These are phyloP conservation scores for Gryllus longicercus DNA, from an alignment of 2,888 invertebrate species.

Conservation along the genomic window DNA sequence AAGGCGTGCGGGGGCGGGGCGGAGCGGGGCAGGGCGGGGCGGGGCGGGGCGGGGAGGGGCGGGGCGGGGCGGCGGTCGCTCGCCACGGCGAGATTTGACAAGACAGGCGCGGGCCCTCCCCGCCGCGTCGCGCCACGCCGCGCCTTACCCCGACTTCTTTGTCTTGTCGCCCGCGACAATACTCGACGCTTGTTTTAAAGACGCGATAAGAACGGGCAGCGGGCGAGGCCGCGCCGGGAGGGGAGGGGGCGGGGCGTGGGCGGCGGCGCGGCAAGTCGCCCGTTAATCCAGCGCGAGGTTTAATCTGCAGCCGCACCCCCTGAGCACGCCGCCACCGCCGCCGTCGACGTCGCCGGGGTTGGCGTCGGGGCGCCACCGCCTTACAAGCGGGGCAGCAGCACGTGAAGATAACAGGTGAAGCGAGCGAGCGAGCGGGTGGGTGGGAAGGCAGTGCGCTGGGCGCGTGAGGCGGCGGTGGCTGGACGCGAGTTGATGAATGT, in stretches of 20 bases:
- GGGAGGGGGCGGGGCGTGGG: neutral
- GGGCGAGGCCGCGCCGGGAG: too few relatives aligned
- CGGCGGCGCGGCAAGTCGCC: conserved; percentile 6
- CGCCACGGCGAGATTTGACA: neutral
- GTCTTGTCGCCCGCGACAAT: neutral
- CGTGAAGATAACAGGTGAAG: conserved; percentile 17
- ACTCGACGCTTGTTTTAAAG: conserved; percentile 6
- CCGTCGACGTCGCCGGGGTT: too few relatives aligned
- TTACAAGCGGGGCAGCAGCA: neutral
- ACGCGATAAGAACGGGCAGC: neutral
- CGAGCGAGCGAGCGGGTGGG: neutral
- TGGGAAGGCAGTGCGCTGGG: neutral
- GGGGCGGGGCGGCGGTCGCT: neutral
- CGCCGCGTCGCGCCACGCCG: too few relatives aligned
- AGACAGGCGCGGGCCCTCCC: neutral
- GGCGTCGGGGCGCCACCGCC: neutral
- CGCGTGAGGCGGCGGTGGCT: neutral
- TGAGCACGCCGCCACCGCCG: neutral
- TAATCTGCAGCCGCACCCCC: neutral
- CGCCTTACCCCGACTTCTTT: neutral
- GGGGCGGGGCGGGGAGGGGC: neutral
- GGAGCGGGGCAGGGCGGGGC: neutral
- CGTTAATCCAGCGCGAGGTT: conserved; percentile 5
- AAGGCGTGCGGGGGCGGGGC: neutral
- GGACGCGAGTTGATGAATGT: neutral